These are phyloP conservation scores for Drosophila engyochracea DNA, from an alignment of 2,888 invertebrate genomes.

Conservation along the genomic window DNA sequence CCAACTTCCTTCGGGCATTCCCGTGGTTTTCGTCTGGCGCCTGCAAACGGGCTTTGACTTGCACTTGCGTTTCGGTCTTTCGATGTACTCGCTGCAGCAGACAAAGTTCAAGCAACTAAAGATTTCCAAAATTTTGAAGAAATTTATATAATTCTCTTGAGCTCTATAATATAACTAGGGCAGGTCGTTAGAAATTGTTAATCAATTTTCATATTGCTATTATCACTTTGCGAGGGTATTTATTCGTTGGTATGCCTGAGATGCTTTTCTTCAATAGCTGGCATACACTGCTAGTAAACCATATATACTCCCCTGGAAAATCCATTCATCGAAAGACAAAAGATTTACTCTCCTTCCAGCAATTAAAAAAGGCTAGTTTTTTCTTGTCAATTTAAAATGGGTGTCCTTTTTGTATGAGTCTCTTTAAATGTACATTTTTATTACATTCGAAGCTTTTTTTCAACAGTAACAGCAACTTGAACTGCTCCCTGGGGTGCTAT, in stretches of 20 bases:
- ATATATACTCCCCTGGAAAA: not conserved
- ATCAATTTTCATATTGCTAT: too few species aligned
- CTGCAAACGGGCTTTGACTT: too few species aligned
- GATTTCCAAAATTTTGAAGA: too few species aligned
- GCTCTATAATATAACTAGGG: not conserved
- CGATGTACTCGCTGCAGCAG: too few species aligned
- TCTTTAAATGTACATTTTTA: not conserved
- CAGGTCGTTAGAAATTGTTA: too few species aligned
- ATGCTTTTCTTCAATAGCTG: not conserved
- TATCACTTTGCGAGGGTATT: not conserved
- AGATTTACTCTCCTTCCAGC: not conserved
- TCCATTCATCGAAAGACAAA: not conserved
- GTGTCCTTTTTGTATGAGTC: not conserved
- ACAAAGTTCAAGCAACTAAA: too few species aligned
- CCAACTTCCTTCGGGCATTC: not conserved
- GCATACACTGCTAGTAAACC: not conserved
- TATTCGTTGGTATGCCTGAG: not conserved
- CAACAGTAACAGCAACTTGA: conserved; percentile 25
- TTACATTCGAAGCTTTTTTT: not conserved
- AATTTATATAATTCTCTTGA: not conserved
- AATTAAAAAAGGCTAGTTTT: not conserved
- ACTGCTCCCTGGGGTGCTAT: conserved; percentile 61
- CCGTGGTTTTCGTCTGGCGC: too few species aligned
- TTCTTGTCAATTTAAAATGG: not conserved
- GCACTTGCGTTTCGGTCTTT: too few species aligned